A percentile compares a stretch with the other conserved stretches of the same genome.
phyloP scores from a whole-genome alignment of 2,113 vertebrate genomes.

The Myanophis thanlyinensis region DNA sequence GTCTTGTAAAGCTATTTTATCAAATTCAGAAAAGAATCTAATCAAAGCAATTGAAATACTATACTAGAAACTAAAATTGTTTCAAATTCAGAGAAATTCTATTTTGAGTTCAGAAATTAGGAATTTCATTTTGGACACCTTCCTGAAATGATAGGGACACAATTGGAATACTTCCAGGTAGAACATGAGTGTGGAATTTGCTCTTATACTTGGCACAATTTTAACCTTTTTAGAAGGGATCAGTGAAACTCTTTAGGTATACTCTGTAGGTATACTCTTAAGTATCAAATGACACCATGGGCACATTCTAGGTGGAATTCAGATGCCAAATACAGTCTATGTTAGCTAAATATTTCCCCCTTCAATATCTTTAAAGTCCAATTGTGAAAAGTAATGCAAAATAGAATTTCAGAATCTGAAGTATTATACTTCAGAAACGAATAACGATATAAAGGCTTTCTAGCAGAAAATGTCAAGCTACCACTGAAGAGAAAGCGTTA shows the following conservation, averaged over 20 bases:
- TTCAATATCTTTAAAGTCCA: neutral
- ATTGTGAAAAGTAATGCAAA: neutral
- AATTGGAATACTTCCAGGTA: neutral
- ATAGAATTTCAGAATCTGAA: neutral
- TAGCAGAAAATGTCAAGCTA: neutral
- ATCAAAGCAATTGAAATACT: neutral
- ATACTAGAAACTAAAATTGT: neutral
- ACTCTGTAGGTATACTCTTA: no score
- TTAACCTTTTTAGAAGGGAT: neutral
- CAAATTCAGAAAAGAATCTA: neutral
- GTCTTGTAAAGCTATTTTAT: neutral
- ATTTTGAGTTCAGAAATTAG: neutral
- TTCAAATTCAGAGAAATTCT: neutral
- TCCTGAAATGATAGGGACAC: neutral
- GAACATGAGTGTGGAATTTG: neutral
- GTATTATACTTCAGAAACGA: neutral
- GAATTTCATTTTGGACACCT: neutral
- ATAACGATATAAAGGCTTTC: neutral
- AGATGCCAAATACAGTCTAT: neutral
- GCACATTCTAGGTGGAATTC: neutral
- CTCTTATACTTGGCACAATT: neutral
- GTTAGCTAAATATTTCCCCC: neutral
- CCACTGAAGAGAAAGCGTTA: neutral
- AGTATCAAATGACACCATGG: neutral
- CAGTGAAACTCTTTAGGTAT: neutral